These are phyloP conservation scores for Setophaga petechia DNA, from an alignment of 2,113 vertebrate species.

Conservation along the genomic window DNA sequence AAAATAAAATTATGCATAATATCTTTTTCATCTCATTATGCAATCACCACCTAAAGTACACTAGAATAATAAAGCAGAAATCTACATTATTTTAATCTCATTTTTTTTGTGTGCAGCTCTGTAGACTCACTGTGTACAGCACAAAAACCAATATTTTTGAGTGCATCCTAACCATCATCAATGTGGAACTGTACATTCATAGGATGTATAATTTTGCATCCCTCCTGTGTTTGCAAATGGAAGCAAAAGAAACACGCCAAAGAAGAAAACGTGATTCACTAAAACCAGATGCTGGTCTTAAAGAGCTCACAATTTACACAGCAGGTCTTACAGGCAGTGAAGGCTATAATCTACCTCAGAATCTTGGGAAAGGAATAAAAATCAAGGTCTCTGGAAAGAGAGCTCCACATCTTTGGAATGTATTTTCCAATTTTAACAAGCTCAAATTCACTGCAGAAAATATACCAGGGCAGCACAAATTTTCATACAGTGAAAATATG, in stretches of 20 bases:
- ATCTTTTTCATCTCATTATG: background rate
- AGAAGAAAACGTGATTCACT: background rate
- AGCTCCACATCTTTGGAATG: background rate
- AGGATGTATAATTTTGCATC: background rate
- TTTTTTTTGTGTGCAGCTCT: background rate
- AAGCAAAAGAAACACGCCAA: background rate
- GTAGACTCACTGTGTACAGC: background rate
- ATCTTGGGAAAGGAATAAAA: slow-evolving; percentile 8
- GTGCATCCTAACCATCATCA: background rate
- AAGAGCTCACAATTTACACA: background rate
- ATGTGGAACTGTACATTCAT: background rate
- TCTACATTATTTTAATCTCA: background rate
- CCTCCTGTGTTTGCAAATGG: background rate
- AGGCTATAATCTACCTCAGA: background rate
- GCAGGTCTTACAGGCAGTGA: background rate
- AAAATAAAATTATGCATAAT: background rate
- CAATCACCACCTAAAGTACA: background rate
- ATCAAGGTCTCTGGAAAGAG: background rate
- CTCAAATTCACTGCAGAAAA: background rate
- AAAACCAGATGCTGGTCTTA: background rate
- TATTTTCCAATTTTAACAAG: slow-evolving; percentile 12
- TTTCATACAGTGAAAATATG: background rate
- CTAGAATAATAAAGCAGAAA: background rate
- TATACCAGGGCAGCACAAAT: background rate
- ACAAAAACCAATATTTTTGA: background rate